These are phyloP conservation scores for Aphelocoma californica DNA, from an alignment of 2,797 vertebrate genomes.

Conservation along the genomic window DNA sequence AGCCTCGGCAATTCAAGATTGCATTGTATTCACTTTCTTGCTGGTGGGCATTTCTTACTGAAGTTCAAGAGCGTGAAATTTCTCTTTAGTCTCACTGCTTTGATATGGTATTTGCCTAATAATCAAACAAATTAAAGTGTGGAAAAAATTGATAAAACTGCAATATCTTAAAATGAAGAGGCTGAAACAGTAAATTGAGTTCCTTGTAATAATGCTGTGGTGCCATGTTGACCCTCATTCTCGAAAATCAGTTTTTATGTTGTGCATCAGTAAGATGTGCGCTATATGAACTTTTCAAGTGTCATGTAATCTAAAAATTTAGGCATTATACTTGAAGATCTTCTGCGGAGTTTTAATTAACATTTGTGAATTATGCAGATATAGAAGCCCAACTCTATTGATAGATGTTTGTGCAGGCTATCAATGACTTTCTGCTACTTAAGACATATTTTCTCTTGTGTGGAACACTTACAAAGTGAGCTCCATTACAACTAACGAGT, in stretches of 20 bases:
- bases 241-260: constrained; percentile 4
- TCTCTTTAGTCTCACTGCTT: constrained; percentile 75
- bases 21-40: constrained; percentile 68
- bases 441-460: background rate
- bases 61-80: constrained; percentile 75
- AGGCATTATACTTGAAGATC: background rate
- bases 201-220: constrained; percentile 18
- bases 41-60: constrained; percentile 71
- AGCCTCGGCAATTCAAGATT: constrained; percentile 68
- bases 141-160: constrained; percentile 62
- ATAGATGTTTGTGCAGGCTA: background rate
- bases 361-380: background rate
- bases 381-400: background rate
- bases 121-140: constrained; percentile 74
- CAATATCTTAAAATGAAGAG: constrained; percentile 65
- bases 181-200: constrained; percentile 60
- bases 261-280: background rate
- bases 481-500: background rate
- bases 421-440: background rate
- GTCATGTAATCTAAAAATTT: background rate
- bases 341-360: background rate
- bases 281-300: background rate
- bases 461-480: background rate
- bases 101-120: constrained; percentile 70
- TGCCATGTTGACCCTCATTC: constrained; percentile 6